Evolutionary conservation across 2,888 invertebrate species (phyloP).

Genomic region (Phorcus lineatus): DNA sequence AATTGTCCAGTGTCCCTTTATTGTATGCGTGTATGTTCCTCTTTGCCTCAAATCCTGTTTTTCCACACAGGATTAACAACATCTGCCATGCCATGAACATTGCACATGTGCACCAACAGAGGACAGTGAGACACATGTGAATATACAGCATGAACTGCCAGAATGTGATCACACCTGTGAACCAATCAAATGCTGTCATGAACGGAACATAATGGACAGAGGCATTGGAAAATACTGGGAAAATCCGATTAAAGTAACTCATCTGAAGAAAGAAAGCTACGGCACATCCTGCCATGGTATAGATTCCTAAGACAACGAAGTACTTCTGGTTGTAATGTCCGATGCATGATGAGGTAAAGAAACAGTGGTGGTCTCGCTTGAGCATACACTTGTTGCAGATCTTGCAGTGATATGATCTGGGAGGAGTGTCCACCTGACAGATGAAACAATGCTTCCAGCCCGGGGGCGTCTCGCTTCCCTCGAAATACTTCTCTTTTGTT

Average conservation of each 20-base stretch:
- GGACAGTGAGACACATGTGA: conserved; percentile 48
- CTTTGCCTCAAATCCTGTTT: conserved; percentile 65
- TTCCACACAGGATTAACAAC: conserved; percentile 51
- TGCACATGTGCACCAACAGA: conserved; percentile 40
- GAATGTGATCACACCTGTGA: conserved; percentile 55
- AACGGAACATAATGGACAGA: conserved; percentile 56
- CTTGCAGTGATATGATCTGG: conserved; percentile 74
- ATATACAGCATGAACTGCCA: conserved; percentile 46
- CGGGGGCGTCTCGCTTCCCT: conserved; percentile 49
- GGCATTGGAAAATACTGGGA: conserved; percentile 50
- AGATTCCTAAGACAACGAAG: conserved; percentile 74
- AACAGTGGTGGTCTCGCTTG: conserved; percentile 76
- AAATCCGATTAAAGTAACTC: conserved; percentile 52
- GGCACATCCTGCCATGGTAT: conserved; percentile 45
- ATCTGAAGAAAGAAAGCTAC: conserved; percentile 53
- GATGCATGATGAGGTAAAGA: conserved; percentile 73
- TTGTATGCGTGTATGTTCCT: conserved; percentile 37
- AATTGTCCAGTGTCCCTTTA: conserved; percentile 42
- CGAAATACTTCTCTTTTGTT: conserved; percentile 50
- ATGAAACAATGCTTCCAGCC: conserved; percentile 57
- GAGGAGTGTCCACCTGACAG: conserved; percentile 65
- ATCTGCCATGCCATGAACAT: conserved; percentile 61
- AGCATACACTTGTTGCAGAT: conserved; percentile 74
- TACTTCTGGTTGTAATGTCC: conserved; percentile 76
- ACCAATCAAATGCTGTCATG: conserved; percentile 48